Conservation (phyloP, 2,797 vertebrate genomes). For the Aplochiton taeniatus region DNA sequence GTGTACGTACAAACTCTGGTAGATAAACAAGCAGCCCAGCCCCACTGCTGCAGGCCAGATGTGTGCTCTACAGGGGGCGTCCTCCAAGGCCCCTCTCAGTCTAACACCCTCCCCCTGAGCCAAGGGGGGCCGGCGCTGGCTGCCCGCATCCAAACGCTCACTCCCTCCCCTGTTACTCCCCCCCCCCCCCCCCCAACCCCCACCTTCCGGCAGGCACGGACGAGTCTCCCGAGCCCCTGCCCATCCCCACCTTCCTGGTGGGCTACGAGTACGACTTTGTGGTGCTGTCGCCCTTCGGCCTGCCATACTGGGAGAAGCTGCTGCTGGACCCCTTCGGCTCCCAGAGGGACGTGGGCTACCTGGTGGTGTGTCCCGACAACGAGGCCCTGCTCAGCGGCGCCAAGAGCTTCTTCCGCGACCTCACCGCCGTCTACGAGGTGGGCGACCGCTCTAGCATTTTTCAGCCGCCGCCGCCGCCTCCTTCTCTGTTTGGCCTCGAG, state of each 20-base stretch:
- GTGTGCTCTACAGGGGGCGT: conserved; percentile 47
- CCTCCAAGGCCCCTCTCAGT: not conserved
- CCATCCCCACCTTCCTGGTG: conserved; percentile 97
- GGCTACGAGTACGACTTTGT: conserved; percentile 98
- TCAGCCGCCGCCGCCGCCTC: too few species aligned
- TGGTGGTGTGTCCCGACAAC: conserved; percentile 97
- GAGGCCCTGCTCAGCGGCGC: conserved; percentile 95
- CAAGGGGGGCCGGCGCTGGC: conserved; percentile 24
- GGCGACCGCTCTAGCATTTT: not conserved
- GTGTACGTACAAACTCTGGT: conserved; percentile 22
- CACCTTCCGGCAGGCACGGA: conserved; percentile 86
- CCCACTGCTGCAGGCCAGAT: conserved; percentile 47
- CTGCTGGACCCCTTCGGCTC: conserved; percentile 96
- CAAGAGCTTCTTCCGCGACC: conserved; percentile 95
- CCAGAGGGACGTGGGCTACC: conserved; percentile 93
- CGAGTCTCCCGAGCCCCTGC: conserved; percentile 97
- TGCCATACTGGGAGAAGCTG: conserved; percentile 98
- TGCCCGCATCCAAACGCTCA: conserved; percentile 1
- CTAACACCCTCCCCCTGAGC: not conserved
- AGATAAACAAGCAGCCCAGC: conserved; percentile 39
- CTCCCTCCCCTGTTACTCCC: not conserved
- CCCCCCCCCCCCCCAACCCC: not conserved
- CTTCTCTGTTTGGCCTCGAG: not conserved
- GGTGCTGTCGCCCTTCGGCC: conserved; percentile 96
- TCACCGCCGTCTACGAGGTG: conserved; percentile 97